Conservation (phyloP, 2,888 invertebrate species). For the Ophion costatus region DNA sequence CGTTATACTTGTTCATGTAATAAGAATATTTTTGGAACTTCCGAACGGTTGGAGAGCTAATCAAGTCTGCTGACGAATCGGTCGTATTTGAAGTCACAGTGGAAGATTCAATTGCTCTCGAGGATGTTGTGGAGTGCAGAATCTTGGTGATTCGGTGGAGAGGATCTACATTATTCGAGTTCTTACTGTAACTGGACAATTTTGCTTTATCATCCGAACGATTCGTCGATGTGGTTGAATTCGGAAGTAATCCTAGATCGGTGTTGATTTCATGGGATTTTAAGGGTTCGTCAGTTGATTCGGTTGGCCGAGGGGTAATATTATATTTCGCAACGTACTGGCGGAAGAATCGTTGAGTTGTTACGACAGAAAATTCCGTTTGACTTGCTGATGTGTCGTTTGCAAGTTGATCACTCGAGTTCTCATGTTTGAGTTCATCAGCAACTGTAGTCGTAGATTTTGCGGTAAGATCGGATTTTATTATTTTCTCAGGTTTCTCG, state of each 20-base stretch:
- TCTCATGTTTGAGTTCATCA: neutral
- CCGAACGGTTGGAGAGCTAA: neutral
- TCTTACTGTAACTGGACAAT: conserved; percentile 9
- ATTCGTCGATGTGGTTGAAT: neutral
- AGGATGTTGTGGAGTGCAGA: conserved; percentile 2
- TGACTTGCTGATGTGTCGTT: neutral
- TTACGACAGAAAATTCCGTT: neutral
- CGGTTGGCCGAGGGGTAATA: neutral
- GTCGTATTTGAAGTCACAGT: neutral
- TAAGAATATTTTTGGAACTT: conserved; percentile 2
- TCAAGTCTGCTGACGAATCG: neutral
- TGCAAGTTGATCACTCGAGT: neutral
- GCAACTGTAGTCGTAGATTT: neutral
- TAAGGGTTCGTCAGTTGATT: neutral
- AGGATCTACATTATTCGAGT: neutral
- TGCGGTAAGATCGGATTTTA: neutral
- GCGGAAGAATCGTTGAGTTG: neutral
- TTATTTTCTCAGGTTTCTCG: neutral
- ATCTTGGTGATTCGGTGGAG: conserved; percentile 18
- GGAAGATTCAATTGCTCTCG: neutral
- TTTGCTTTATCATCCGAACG: neutral
- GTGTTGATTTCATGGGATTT: neutral
- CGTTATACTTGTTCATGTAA: conserved; percentile 21
- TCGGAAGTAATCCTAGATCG: neutral
- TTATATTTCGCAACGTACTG: conserved; percentile 27